Base-by-base conservation (phyloP, 2,113 vertebrate species). In the Syngnathoides biaculeatus region DNA sequence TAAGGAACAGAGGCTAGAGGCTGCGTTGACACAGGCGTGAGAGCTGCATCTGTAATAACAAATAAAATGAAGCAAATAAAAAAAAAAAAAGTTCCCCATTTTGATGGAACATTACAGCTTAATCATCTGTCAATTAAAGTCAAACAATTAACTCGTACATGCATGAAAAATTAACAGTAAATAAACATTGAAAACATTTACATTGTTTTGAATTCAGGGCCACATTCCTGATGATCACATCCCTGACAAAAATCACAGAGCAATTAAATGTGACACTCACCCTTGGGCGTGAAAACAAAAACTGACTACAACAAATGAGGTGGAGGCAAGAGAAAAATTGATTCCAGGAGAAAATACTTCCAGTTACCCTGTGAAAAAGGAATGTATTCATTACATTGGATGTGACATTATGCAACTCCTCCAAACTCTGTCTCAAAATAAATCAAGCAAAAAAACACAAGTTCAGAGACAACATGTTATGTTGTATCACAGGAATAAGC, bases 351-450 rank as follows among this genome's bases (percentile, higher is more conserved):
- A 30, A 69, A 56, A 73, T 45, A 65, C 38, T 20, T 45, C 67
- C 4, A 50, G 69, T 65, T 74, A 22, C 12, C 50, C 17, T 69
- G 64, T 2, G 20, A 24, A 43, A 62, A 35, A 35, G 61, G 24
- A 50, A 38, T 27, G 12, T 22, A 48, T 45, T 68, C 22, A 10
- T 50, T 24, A 43, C 26, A 61, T 72, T 85, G 82, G 73, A 75
- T 80, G 47, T 50, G 20, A n/a, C 20, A 61, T 64, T 35, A 43
- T 67, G 66, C 67, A 30, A 71, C 65, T 27, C 0, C 69, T 14
- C 8, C 42, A 12, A 0, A 43, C 53, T 6, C 53, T 22, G 8
- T 22, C 9, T n/a, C 4, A 52, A 52, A 52, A 52, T 1, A 1
- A 8, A 56, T 27, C 26, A 26, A 27, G 26, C 14, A 4, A 55